Percentiles rank a stretch among this genome's conserved stretches.
Evolutionary conservation across 1,140 invertebrate species (phyloP).

Genomic region (Drosophila bifasciata): DNA sequence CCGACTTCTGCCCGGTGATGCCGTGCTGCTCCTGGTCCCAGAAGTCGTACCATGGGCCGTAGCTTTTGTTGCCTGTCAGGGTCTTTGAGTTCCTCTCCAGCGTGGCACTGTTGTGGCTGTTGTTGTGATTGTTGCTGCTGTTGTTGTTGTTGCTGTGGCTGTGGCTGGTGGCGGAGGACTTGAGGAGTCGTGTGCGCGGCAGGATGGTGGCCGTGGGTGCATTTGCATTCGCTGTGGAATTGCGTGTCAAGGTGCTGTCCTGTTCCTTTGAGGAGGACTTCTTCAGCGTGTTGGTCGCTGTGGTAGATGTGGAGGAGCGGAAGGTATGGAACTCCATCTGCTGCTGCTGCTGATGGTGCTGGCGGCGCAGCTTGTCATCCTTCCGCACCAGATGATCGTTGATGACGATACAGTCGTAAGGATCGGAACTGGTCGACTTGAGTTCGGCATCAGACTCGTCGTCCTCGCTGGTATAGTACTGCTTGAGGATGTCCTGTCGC

Average conservation of each 20-base stretch:
- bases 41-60: slow-evolving; percentile 94
- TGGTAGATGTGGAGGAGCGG: slow-evolving; percentile 70
- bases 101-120: slow-evolving; percentile 55
- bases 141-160: slow-evolving; percentile 53
- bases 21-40: slow-evolving; percentile 87
- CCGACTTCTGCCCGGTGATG: slow-evolving; percentile 56
- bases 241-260: slow-evolving; percentile 71
- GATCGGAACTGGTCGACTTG: slow-evolving; percentile 88
- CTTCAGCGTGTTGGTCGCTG: slow-evolving; percentile 63
- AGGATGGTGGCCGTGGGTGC: slow-evolving; percentile 86
- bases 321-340: slow-evolving; percentile 85
- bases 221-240: slow-evolving; percentile 54
- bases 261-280: slow-evolving; percentile 69
- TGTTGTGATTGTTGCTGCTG: slow-evolving; percentile 41
- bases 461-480: slow-evolving; percentile 86
- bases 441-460: slow-evolving; percentile 81
- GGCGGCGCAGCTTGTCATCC: slow-evolving; percentile 84
- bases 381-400: slow-evolving; percentile 88
- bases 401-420: slow-evolving; percentile 90
- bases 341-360: slow-evolving; percentile 70
- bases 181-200: slow-evolving; percentile 88
- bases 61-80: slow-evolving; percentile 86
- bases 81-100: slow-evolving; percentile 68
- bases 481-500: slow-evolving; percentile 88
- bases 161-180: slow-evolving; percentile 63